Percentiles rank a stretch among this genome's conserved stretches.
Evolutionary conservation across 2,113 vertebrate genomes (phyloP).

Genomic region (Canis aureus): DNA sequence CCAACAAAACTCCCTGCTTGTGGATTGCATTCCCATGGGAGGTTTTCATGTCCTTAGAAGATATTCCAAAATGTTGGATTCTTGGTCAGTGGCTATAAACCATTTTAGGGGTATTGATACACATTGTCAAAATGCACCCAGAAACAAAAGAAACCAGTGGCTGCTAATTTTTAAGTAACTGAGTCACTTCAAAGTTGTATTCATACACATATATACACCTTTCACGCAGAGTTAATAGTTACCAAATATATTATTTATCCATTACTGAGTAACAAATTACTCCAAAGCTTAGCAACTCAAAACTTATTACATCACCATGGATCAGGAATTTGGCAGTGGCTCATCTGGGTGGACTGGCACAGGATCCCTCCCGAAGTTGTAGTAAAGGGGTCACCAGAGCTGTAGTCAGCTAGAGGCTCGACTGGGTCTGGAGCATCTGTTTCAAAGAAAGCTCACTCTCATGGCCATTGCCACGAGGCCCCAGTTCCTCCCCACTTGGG

Average conservation of each 20-base stretch:
- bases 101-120: not conserved
- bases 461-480: not conserved
- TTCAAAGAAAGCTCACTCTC: not conserved
- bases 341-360: not conserved
- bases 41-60: not conserved
- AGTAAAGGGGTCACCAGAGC: not conserved
- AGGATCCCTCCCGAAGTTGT: not conserved
- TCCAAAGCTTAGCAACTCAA: not conserved
- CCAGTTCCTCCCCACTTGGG: not conserved
- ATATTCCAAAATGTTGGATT: not conserved
- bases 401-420: not conserved
- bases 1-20: too few relatives aligned
- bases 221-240: not conserved
- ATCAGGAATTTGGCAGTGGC: not conserved
- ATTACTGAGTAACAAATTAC: not conserved
- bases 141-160: not conserved
- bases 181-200: not conserved
- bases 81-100: not conserved
- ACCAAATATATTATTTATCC: not conserved
- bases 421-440: not conserved
- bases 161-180: not conserved
- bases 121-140: not conserved
- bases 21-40: too few relatives aligned
- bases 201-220: not conserved
- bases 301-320: not conserved